phyloP scores from a whole-genome alignment of 1,140 invertebrate genomes.

The Coptotermes formosanus region DNA sequence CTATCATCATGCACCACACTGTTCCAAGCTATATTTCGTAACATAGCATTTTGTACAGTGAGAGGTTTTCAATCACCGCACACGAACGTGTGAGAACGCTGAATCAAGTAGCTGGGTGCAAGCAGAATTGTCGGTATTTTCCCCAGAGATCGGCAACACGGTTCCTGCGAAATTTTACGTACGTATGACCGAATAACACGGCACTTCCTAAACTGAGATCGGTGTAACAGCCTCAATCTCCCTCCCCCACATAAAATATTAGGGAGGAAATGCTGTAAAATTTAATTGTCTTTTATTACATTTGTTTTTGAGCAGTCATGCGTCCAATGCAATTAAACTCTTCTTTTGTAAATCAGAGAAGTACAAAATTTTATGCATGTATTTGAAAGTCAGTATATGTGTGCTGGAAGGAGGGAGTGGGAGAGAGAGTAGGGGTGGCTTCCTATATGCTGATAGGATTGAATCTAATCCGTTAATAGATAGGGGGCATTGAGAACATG shows the following conservation, averaged over 20 bases:
- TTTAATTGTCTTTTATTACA: not conserved
- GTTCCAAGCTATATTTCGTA: no score
- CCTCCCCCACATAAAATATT: not conserved
- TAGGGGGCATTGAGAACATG: not conserved
- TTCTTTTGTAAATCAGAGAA: conserved; percentile 6
- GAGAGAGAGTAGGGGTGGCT: not conserved
- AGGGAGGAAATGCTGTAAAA: not conserved
- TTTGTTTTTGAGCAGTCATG: not conserved
- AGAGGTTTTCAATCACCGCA: no score
- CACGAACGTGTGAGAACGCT: no score
- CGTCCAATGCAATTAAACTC: not conserved
- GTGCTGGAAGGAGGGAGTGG: not conserved
- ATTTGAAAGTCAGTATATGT: not conserved
- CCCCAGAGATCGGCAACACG: not conserved
- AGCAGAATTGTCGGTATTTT: not conserved
- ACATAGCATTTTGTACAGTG: no score
- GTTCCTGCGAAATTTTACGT: not conserved
- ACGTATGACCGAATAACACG: not conserved
- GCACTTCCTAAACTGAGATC: not conserved
- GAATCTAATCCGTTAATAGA: not conserved
- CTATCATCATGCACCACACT: no score
- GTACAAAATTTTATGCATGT: conserved; percentile 5
- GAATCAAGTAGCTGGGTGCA: no score
- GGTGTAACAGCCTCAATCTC: not conserved
- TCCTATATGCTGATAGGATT: conserved; percentile 2